Percentiles rank a stretch among this genome's conserved stretches.
Conservation (phyloP, 2,888 invertebrate genomes). For the Dicycla oo region DNA sequence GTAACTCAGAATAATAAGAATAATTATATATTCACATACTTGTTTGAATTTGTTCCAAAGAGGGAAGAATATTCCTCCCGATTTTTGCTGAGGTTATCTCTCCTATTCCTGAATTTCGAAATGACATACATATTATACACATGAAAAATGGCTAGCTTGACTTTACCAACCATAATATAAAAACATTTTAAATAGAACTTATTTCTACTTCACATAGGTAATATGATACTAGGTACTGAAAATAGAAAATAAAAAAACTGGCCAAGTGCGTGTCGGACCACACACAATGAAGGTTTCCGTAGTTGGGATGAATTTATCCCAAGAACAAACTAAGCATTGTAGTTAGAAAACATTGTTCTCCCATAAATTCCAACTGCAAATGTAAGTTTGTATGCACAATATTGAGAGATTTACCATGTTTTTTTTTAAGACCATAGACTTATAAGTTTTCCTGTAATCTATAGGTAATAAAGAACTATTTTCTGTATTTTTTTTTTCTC, state of each 20-base stretch:
- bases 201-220: neutral
- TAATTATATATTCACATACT: conserved; percentile 82
- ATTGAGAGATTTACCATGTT: too few relatives aligned
- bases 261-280: too few relatives aligned
- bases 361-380: too few relatives aligned
- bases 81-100: conserved; percentile 86
- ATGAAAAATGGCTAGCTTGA: conserved; percentile 13
- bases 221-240: neutral
- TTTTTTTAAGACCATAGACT: too few relatives aligned
- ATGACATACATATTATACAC: conserved; percentile 64
- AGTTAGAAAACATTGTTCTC: too few relatives aligned
- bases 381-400: too few relatives aligned
- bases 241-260: neutral
- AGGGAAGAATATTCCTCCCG: conserved; percentile 84
- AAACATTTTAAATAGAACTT: neutral
- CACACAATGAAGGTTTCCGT: too few relatives aligned
- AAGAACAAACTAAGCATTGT: too few relatives aligned
- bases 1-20: conserved; percentile 66
- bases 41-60: conserved; percentile 86
- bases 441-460: too few relatives aligned
- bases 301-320: too few relatives aligned
- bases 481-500: too few relatives aligned
- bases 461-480: too few relatives aligned
- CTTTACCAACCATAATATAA: conserved; percentile 5
- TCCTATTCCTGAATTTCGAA: conserved; percentile 86